Base-by-base conservation (phyloP, 2,797 vertebrate genomes). In the Sphaeramia orbicularis region DNA sequence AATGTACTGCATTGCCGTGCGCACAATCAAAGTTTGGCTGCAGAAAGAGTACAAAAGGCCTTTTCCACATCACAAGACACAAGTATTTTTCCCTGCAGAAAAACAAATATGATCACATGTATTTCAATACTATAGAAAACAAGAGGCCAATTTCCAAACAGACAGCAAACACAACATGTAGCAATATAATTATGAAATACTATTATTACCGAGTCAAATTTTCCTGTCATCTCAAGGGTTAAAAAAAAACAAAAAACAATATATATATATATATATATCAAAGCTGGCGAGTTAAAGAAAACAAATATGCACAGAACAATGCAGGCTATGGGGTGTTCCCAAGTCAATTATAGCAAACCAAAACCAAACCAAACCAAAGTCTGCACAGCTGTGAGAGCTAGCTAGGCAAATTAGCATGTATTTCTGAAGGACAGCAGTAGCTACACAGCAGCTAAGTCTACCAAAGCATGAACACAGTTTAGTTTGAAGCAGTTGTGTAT, bases 401-500 rank as follows among this genome's bases (percentile, higher is more conserved):
- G 86, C 52, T 74, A 24, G 11, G 56, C 58, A 48, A 52, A 61
- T 70, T 38, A 81, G 66, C 80, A 83, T 7, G 36, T 65, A 48
- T 57, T 69, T 60, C 42, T 63, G 36, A n/a, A 19, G 18, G 53
- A 77, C 63, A 77, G 76, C 83, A 71, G 70, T 15, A 40, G 74
- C 78, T 78, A 65, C 15, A 62, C 38, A 75, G 80, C 79, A 71
- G 61, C 67, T 68, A 55, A 60, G 45, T 45, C 48, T 57, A 66
- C 48, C 2, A 65, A 58, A 80, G 79, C 81, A 79, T 58, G 60
- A 78, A 65, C 48, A 80, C 57, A 37, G 60, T 57, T 70, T 41
- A 48, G 49, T 84, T 86, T 89, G 85, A 90, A 91, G 85, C 85
- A 90, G 81, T 71, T 89, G 85, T 79, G 84, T 45, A 40, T 60